Evolutionary conservation across 92 coral and sea anemone genomes (phyloP).

Genomic region (Umimayanthus kanabou): DNA sequence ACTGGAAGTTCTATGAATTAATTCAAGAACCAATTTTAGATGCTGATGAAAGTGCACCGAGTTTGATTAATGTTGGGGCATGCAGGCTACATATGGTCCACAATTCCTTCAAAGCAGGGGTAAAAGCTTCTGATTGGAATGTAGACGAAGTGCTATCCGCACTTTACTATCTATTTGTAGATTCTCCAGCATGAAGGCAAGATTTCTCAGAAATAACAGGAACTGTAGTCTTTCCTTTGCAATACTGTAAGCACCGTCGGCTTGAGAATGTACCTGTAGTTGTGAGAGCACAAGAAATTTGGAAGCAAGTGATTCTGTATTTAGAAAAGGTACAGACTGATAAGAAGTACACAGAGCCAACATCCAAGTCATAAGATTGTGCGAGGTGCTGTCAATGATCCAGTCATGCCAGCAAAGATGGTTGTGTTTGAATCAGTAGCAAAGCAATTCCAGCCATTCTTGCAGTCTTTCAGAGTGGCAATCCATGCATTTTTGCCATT

Average conservation of each 20-base stretch:
- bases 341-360: too few species aligned
- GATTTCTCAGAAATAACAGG: background rate
- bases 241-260: too few species aligned
- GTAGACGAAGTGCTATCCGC: background rate
- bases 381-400: too few species aligned
- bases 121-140: background rate
- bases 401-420: too few species aligned
- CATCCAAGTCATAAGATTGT: too few species aligned
- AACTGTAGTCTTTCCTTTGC: conserved; percentile 4
- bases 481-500: too few species aligned
- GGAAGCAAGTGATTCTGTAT: too few species aligned
- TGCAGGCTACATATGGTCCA: background rate
- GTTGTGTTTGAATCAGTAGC: too few species aligned
- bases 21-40: background rate
- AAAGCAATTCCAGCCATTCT: too few species aligned
- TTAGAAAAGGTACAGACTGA: too few species aligned
- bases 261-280: background rate
- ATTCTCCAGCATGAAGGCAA: background rate
- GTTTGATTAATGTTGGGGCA: conserved; percentile 1
- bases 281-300: background rate
- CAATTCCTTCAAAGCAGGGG: conserved; percentile 3
- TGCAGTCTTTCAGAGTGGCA: too few species aligned
- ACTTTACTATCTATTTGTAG: background rate
- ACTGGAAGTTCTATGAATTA: background rate
- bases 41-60: conserved; percentile 9